Conservation (phyloP, 2,113 vertebrate genomes). For the Barbus barbus region DNA sequence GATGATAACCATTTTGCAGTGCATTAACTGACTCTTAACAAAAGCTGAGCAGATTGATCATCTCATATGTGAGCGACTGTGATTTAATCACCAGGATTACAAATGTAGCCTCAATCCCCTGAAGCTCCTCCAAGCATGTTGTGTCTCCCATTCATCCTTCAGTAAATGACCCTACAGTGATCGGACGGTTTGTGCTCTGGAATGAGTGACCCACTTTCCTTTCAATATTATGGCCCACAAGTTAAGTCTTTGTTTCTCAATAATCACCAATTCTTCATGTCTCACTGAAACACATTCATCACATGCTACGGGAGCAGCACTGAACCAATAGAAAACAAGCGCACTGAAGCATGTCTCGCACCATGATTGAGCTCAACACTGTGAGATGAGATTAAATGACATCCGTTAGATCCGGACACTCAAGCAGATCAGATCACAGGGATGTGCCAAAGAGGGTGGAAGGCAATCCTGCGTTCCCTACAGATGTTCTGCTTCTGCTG, state of each 20-base stretch:
- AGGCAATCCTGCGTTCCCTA: not conserved
- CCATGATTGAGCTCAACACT: not conserved
- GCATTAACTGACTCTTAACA: not conserved
- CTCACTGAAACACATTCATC: slow-evolving; percentile 9
- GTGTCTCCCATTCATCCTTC: not conserved
- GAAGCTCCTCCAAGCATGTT: not conserved
- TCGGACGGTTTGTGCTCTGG: slow-evolving; percentile 4
- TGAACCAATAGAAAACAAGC: slow-evolving; percentile 7
- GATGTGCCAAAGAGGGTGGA: too few species aligned
- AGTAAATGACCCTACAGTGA: slow-evolving; percentile 41
- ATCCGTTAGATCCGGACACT: not conserved
- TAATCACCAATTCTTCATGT: not conserved
- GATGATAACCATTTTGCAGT: not conserved
- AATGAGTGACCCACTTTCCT: slow-evolving; percentile 69
- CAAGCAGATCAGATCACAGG: not conserved
- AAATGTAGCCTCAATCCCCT: slow-evolving; percentile 18
- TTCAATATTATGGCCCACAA: slow-evolving; percentile 61
- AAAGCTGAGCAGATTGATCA: not conserved
- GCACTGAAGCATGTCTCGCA: not conserved
- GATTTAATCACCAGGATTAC: slow-evolving; percentile 32
- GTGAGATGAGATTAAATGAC: not conserved
- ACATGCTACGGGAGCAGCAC: not conserved
- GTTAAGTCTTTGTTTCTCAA: slow-evolving; percentile 64
- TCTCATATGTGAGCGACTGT: not conserved
- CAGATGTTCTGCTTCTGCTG: not conserved